A percentile compares a stretch with the other conserved stretches of the same genome.
Evolutionary conservation across 2,113 vertebrate genomes (phyloP).

Genomic region (Lota lota): DNA sequence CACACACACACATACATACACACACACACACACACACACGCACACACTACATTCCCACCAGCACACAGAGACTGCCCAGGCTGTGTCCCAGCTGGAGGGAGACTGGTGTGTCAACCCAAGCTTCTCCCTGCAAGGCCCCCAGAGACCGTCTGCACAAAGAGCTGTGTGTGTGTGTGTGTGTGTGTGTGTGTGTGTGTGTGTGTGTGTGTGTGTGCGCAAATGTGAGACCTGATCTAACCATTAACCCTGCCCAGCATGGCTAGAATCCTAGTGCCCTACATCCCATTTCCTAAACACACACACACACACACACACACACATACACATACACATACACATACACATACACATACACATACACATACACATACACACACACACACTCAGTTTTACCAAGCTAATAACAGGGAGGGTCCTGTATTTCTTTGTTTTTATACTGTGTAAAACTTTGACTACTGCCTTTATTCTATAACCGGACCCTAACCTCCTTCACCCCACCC

Average conservation of each 20-base stretch:
- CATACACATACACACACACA: too few species aligned
- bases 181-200: conserved; percentile 12
- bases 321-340: too few species aligned
- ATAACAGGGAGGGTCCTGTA: too few species aligned
- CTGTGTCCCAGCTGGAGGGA: background rate
- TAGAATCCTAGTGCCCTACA: background rate
- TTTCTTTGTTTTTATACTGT: too few species aligned
- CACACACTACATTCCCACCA: background rate
- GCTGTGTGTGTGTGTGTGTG: conserved; percentile 11
- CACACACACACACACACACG: conserved; percentile 7
- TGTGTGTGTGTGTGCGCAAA: background rate
- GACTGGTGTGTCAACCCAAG: background rate
- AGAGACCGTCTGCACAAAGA: background rate
- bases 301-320: background rate
- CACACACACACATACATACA: background rate
- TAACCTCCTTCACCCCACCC: too few species aligned
- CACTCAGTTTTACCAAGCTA: too few species aligned
- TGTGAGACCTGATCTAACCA: background rate
- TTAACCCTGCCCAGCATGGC: background rate
- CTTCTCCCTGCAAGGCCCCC: background rate
- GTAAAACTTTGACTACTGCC: too few species aligned
- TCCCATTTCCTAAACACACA: background rate
- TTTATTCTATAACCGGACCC: too few species aligned
- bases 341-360: too few species aligned
- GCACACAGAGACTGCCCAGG: background rate